A percentile compares a stretch with the other conserved stretches of the same genome.
Conservation (phyloP, 2,113 vertebrate species). For the Sylvicapra grimmia region DNA sequence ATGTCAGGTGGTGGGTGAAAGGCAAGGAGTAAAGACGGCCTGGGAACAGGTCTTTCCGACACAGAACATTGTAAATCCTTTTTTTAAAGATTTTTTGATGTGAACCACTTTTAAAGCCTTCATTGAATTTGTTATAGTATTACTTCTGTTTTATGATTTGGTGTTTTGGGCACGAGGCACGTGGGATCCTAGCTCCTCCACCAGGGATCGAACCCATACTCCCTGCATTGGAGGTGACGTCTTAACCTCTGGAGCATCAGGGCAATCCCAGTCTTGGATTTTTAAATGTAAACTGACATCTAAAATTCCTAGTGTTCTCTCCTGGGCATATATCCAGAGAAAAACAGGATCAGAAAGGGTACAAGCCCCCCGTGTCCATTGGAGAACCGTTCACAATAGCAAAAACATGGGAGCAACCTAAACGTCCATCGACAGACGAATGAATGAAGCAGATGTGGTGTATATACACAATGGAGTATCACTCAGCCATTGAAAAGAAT, state of each 20-base stretch:
- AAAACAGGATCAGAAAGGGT: neutral
- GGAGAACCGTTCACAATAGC: neutral
- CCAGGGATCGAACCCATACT: neutral
- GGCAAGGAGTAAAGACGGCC: neutral
- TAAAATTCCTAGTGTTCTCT: neutral
- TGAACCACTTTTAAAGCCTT: neutral
- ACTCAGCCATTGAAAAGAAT: neutral
- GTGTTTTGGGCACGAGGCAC: neutral
- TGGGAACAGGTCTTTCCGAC: neutral
- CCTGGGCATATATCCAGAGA: neutral
- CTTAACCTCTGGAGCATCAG: neutral
- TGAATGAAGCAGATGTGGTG: neutral
- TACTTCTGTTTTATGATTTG: neutral
- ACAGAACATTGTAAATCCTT: neutral
- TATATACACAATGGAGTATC: rapidly evolving
- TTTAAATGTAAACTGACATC: neutral
- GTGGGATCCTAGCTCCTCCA: neutral
- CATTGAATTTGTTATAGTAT: neutral
- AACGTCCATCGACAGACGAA: neutral
- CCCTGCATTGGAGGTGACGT: rapidly evolving
- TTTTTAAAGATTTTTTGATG: neutral
- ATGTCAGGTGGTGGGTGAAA: neutral
- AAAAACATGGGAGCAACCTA: neutral
- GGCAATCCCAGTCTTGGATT: neutral
- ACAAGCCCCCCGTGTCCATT: neutral